phyloP scores from a whole-genome alignment of 2,888 invertebrate genomes.

The Tachina grossa region DNA sequence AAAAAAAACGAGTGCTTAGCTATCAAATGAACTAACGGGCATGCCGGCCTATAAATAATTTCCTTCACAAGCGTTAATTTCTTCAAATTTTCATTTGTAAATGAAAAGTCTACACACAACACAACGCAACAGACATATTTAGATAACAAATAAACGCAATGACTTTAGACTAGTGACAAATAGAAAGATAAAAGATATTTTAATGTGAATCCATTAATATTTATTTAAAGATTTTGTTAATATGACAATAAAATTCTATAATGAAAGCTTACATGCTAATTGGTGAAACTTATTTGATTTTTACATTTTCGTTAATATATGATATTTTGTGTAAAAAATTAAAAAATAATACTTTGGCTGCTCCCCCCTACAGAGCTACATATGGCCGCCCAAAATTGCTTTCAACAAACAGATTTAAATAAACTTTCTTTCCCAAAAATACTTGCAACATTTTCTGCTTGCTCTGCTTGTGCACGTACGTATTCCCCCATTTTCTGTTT shows the following conservation, averaged over 20 bases:
- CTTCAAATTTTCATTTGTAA: slow-evolving; percentile 41
- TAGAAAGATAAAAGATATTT: background rate
- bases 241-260: background rate
- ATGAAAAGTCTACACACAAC: slow-evolving; percentile 49
- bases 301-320: background rate
- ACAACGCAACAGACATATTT: background rate
- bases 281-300: background rate
- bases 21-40: background rate
- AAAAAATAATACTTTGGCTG: too few species aligned
- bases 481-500: background rate
- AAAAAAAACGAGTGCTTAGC: background rate
- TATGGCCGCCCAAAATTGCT: too few species aligned
- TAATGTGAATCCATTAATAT: background rate
- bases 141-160: background rate
- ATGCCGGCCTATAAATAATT: background rate
- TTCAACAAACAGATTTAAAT: too few species aligned
- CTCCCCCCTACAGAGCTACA: too few species aligned
- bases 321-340: background rate
- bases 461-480: background rate
- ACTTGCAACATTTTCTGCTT: background rate
- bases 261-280: background rate
- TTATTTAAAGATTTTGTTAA: background rate
- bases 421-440: background rate
- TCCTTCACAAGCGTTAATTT: slow-evolving; percentile 60
- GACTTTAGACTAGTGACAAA: background rate